Base-by-base conservation (phyloP, 2,888 invertebrate species). In the Sturmia bella region DNA sequence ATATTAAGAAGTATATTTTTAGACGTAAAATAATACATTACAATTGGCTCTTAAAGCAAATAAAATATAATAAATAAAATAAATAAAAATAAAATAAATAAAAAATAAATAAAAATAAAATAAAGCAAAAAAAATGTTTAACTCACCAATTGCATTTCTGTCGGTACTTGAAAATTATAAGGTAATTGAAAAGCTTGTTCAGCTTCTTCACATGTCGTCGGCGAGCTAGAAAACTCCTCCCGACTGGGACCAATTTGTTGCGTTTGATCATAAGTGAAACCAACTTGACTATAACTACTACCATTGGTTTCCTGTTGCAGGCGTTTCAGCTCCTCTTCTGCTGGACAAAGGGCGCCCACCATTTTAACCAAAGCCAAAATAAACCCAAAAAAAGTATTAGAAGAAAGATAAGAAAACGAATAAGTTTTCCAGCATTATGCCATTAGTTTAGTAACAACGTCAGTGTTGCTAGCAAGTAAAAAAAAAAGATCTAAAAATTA, bases 271-370 rank as follows among this genome's bases (percentile, higher is more conserved):
- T 96, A 97, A 88, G 94, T 94, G 89, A 95, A 96, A 15, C 94
- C 94, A 52, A 96, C 95, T 91, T 96, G 96, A 24, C 94, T 94
- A 78, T 95, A 95, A 17, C 91, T 87, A 83, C 91, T 91, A 13
- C 91, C 87, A 81, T 91, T 91, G 19, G 91, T 93, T 48, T 95
- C 96, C 90, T 94, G 95, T 88, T 94, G 96, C 57, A 97, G 92
- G 68, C 98, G 92, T 91, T 98, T 98, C 89, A 96, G 92, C 91
- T 98, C 98, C 90, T 98, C 98, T 92, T 98, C 98, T 98, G 91
- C 15, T 21, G 12, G 11, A 11, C n/a, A n/a, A 32, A 1, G 1
- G 9, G 6, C 19, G 41, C 43, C 45, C 41, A 50, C 27, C 37
- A 48, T 57, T 43, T 66, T 27, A 37, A 66, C 48, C 68, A 61